Percentiles rank a stretch among this genome's conserved stretches.
Evolutionary conservation across 2,113 vertebrate genomes (phyloP).

Genomic region (Bubo blakistoni): DNA sequence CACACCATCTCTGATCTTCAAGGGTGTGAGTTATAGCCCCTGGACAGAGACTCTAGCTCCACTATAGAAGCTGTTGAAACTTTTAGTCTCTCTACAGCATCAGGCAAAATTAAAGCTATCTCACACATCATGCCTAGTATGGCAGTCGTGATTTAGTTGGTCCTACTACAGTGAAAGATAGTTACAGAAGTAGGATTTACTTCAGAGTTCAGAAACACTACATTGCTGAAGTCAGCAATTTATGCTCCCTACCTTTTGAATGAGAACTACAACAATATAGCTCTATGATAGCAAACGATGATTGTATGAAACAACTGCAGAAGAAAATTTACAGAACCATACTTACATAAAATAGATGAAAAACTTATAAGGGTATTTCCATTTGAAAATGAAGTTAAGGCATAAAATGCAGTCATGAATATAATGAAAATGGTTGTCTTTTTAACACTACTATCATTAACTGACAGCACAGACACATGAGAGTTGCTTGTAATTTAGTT

Average conservation of each 20-base stretch:
- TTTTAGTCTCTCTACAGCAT: neutral
- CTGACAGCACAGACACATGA: neutral
- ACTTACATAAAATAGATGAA: neutral
- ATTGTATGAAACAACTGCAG: neutral
- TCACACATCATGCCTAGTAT: neutral
- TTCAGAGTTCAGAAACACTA: neutral
- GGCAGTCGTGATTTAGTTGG: neutral
- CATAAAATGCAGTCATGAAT: neutral
- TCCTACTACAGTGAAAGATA: neutral
- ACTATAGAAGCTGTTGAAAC: neutral
- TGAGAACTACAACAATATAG: neutral
- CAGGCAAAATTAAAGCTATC: neutral
- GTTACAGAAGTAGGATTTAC: conserved; percentile 2
- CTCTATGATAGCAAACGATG: neutral
- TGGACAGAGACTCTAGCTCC: neutral
- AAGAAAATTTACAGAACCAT: neutral
- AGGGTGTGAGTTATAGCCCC: neutral
- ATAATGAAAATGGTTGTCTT: neutral
- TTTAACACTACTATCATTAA: neutral
- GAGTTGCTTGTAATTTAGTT: neutral
- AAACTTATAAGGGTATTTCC: neutral
- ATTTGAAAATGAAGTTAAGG: neutral
- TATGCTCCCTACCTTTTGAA: neutral
- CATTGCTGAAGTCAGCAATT: neutral
- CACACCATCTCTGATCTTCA: rapidly evolving